These are phyloP conservation scores for Danionella cerebrum DNA, from an alignment of 2,113 vertebrate genomes.

Conservation along the genomic window DNA sequence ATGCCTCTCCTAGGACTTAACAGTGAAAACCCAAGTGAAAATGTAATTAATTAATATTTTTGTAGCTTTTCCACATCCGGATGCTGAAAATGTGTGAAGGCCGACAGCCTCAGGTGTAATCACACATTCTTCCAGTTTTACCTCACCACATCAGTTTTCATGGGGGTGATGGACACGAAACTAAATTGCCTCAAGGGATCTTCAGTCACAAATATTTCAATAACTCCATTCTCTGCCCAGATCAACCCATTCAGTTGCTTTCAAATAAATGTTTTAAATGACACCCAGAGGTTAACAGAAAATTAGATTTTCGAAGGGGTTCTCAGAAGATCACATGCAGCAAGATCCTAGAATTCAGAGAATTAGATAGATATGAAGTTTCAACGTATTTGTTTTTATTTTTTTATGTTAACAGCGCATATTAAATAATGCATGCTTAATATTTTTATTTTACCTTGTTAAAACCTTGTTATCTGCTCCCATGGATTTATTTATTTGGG, in stretches of 20 bases:
- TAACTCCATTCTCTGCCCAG: conserved; percentile 18
- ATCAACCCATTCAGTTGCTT: conserved; percentile 16
- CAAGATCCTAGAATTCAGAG: too few relatives aligned
- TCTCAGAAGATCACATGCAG: too few relatives aligned
- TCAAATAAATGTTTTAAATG: conserved; percentile 23
- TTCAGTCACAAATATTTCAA: conserved; percentile 23
- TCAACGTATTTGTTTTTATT: too few relatives aligned
- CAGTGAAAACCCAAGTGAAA: not conserved
- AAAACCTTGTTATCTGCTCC: too few relatives aligned
- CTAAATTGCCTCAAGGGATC: conserved; percentile 37
- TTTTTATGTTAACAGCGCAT: too few relatives aligned
- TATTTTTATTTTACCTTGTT: too few relatives aligned
- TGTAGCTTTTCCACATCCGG: not conserved
- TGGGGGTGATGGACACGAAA: conserved; percentile 34
- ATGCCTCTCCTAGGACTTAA: too few relatives aligned
- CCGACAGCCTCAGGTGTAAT: conserved; percentile 7
- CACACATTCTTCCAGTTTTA: conserved; percentile 37
- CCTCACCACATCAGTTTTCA: conserved; percentile 32
- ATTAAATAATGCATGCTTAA: too few relatives aligned
- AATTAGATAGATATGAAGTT: too few relatives aligned
- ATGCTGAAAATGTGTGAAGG: conserved; percentile 31
- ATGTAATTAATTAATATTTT: not conserved
- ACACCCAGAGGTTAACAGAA: conserved; percentile 28
- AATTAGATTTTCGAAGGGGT: conserved; percentile 4
- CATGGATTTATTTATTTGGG: too few relatives aligned